Conservation (phyloP, 2,888 invertebrate genomes). For the Caenorhabditis panamensis region DNA sequence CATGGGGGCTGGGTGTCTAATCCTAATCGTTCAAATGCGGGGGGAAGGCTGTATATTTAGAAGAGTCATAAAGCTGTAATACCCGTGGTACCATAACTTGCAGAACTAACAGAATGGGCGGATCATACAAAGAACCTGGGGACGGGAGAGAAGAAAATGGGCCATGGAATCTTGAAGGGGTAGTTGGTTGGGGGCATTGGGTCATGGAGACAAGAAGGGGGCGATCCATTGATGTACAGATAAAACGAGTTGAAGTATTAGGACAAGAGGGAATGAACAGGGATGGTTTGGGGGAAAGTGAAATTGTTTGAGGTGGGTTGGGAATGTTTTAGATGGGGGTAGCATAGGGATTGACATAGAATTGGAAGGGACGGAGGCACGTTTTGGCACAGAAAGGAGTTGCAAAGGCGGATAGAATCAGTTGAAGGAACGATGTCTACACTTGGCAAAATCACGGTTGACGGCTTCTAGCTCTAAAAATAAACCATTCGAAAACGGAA, state of each 20-base stretch:
- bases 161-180: no score
- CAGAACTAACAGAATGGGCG: constrained; percentile 9
- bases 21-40: constrained; percentile 23
- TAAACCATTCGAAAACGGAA: constrained; percentile 42
- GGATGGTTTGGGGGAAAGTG: constrained; percentile 17
- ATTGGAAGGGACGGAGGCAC: constrained; percentile 29
- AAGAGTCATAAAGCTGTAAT: constrained; percentile 45
- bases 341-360: constrained; percentile 11
- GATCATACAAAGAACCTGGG: not conserved
- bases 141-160: not conserved
- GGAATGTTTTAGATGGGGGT: constrained; percentile 11
- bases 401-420: constrained; percentile 19
- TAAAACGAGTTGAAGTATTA: constrained; percentile 13
- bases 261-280: constrained; percentile 10
- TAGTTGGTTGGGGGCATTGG: not conserved
- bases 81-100: constrained; percentile 46
- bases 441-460: constrained; percentile 55
- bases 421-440: constrained; percentile 35
- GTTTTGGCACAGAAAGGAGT: constrained; percentile 28
- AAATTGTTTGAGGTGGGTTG: constrained; percentile 3
- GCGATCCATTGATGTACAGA: constrained; percentile 44
- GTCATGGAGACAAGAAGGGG: not conserved
- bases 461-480: constrained; percentile 61
- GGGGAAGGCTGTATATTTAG: not conserved
- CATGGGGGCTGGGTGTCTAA: not conserved